phyloP scores from a whole-genome alignment of 2,888 invertebrate species.

The Zhuqinia jingwanae region DNA sequence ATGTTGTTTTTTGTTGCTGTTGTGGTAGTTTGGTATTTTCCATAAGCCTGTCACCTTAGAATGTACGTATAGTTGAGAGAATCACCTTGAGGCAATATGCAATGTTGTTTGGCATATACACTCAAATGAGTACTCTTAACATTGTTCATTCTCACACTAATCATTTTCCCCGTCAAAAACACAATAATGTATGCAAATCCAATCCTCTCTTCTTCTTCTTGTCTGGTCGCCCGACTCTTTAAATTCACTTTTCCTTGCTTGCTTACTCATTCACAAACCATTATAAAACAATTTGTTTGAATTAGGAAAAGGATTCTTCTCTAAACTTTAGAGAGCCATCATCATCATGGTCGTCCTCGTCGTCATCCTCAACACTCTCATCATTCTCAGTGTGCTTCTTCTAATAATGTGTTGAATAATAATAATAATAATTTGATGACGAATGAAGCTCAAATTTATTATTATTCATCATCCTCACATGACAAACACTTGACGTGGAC shows the following conservation, averaged over 20 bases:
- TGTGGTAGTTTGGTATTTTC: background rate
- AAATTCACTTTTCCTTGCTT: conserved; percentile 2
- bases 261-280: conserved; percentile 55
- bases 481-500: conserved; percentile 60
- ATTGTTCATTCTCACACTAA: background rate
- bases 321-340: too few relatives aligned
- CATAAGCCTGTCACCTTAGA: background rate
- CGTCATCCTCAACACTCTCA: background rate
- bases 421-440: conserved; percentile 20
- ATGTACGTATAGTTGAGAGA: background rate
- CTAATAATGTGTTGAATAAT: too few relatives aligned
- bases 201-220: too few relatives aligned
- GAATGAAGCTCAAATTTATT: conserved; percentile 27
- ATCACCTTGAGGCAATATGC: conserved; percentile 37
- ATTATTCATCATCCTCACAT: conserved; percentile 60
- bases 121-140: too few relatives aligned
- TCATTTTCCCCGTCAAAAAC: conserved; percentile 20
- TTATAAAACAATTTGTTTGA: conserved; percentile 68
- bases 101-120: too few relatives aligned
- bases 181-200: conserved; percentile 33
- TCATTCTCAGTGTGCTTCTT: too few relatives aligned
- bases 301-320: conserved; percentile 54
- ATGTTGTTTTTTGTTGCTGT: background rate
- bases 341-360: background rate
- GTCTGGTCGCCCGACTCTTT: background rate